A percentile compares a stretch with the other conserved stretches of the same genome.
phyloP scores from a whole-genome alignment of 1,140 invertebrate species.

The Musca domestica region DNA sequence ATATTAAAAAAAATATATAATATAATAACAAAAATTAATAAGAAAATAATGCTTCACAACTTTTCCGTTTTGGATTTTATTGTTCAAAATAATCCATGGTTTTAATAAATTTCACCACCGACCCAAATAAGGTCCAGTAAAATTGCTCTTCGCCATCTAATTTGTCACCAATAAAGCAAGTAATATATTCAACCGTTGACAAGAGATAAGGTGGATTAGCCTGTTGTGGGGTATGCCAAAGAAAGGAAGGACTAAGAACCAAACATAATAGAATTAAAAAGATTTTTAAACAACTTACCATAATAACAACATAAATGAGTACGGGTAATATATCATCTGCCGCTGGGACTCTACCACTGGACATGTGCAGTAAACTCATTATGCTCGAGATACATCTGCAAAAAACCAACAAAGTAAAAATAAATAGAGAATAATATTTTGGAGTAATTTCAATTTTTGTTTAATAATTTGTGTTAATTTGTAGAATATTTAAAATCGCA shows the following conservation, averaged over 20 bases:
- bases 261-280: background rate
- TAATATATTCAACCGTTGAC: slow-evolving; percentile 96
- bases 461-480: background rate
- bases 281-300: slow-evolving; percentile 59
- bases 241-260: slow-evolving; percentile 7
- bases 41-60: slow-evolving; percentile 11
- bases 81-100: slow-evolving; percentile 69
- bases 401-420: slow-evolving; percentile 54
- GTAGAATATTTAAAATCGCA: background rate
- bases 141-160: slow-evolving; percentile 92
- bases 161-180: slow-evolving; percentile 82
- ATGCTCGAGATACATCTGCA: slow-evolving; percentile 87
- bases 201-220: slow-evolving; percentile 91
- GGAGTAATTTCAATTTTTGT: background rate
- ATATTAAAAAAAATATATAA: background rate
- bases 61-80: slow-evolving; percentile 13
- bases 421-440: slow-evolving; percentile 1
- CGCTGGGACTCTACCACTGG: slow-evolving; percentile 77
- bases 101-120: slow-evolving; percentile 97
- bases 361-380: slow-evolving; percentile 87
- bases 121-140: slow-evolving; percentile 98
- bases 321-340: slow-evolving; percentile 97
- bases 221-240: too few relatives aligned
- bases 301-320: slow-evolving; percentile 94
- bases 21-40: slow-evolving; percentile 8